These are phyloP conservation scores for Tetragonula carbonaria DNA, from an alignment of 2,888 invertebrate species.

Conservation along the genomic window DNA sequence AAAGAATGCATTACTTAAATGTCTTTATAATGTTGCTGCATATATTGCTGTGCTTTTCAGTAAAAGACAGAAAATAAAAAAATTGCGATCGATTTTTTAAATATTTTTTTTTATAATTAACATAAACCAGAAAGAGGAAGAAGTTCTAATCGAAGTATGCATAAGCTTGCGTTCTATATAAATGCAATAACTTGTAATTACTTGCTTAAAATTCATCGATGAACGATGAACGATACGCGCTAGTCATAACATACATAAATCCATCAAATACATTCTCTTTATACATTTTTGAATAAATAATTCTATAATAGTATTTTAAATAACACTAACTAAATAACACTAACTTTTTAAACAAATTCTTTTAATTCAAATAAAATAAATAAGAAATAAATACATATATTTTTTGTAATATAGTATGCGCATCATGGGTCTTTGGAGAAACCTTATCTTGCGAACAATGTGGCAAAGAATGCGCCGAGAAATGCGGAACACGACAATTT, in stretches of 20 bases:
- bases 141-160: constrained; percentile 65
- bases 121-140: background rate
- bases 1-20: constrained; percentile 18
- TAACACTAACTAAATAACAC: background rate
- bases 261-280: constrained; percentile 58
- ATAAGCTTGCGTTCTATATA: constrained; percentile 42
- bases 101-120: background rate
- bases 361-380: background rate
- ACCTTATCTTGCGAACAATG: constrained; percentile 89
- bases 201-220: constrained; percentile 77
- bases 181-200: constrained; percentile 52
- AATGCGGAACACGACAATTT: constrained; percentile 89
- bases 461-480: constrained; percentile 88
- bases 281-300: background rate
- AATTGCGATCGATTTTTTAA: background rate
- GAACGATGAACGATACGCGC: constrained; percentile 54
- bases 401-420: constrained; percentile 68
- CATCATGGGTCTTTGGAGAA: constrained; percentile 82
- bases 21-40: background rate
- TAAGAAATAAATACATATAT: background rate
- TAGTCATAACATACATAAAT: constrained; percentile 69
- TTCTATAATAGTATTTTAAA: constrained; percentile 10
- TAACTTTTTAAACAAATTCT: background rate
- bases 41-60: constrained; percentile 26
- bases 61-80: background rate